Base-by-base conservation (phyloP, 2,888 invertebrate genomes). In the Orthonychiurus folsomi region DNA sequence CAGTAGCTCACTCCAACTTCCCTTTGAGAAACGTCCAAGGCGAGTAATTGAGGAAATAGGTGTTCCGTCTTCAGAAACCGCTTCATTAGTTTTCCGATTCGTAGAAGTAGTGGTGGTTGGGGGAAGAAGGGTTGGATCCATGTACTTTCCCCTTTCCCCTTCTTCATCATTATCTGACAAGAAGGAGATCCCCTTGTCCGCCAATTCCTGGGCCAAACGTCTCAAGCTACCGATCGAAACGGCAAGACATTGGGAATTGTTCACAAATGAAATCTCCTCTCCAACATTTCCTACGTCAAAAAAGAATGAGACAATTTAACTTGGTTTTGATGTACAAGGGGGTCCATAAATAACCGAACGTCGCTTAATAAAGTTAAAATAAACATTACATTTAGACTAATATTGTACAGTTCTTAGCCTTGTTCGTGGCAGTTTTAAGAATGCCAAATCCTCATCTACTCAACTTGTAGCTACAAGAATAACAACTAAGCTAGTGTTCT, bases 241-340 rank as follows among this genome's bases (percentile, higher is more conserved):
- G 28, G 71, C 66, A 50, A 71, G 64, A 63, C 68, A 73, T 61
- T 73, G 73, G 24, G 70, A 71, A 55, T 67, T 65, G 66, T 72
- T 72, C 55, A 71, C 69, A 61, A 72, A 63, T 62, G 72, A 72
- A 62, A 72, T 69, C 64, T 68, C 66, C 53, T 72, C 70, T 62
- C 66, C 48, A 12, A 69, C 66, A 61, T 68, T 69, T 64, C 69
- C 72, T 72, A 37, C 15, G 37, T 37, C 37, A 37, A 37, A 37
- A 37, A 37, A 37, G 15, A 37, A 37, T 5, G 5, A 15, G 37
- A 37, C 37, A 37, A 37, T 5, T 37, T n/a, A n/a, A n/a, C 37
- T 37, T 37, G 15, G 5, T 37, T 37, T 15, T 37, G 15, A 5
- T 37, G 37, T 37, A 37, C 37, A 37, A 37, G 37, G 37, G 37